Conservation (phyloP, 2,113 vertebrate genomes). For the Phrynosoma platyrhinos region DNA sequence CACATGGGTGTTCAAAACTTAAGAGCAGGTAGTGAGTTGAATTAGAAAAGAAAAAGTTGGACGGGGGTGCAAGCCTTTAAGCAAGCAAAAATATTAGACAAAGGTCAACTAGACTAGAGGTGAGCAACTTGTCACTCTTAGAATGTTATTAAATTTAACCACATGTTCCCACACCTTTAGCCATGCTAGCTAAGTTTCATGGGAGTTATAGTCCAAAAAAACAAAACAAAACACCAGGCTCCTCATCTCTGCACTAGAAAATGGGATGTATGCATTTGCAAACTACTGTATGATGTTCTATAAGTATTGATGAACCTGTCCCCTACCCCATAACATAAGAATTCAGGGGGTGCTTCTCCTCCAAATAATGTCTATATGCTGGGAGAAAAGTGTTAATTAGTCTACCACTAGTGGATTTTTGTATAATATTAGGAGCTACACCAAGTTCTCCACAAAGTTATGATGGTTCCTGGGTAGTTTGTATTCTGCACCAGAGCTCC, state of each 20-base stretch:
- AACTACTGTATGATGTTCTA: not conserved
- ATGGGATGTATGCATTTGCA: not conserved
- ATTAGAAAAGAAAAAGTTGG: not conserved
- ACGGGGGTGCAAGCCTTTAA: not conserved
- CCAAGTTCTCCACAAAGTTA: slow-evolving; percentile 21
- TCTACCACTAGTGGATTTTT: not conserved
- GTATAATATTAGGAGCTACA: slow-evolving; percentile 34
- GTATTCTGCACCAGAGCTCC: not conserved
- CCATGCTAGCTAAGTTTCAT: not conserved
- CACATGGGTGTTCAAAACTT: slow-evolving; percentile 12
- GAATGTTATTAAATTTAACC: not conserved
- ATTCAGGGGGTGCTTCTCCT: not conserved
- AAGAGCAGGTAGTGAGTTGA: slow-evolving; percentile 15
- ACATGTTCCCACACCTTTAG: not conserved
- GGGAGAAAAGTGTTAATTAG: not conserved
- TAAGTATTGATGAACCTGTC: not conserved
- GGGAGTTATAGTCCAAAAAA: not conserved
- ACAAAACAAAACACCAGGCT: not conserved
- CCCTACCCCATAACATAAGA: not conserved
- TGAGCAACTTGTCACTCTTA: not conserved
- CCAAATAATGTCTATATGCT: not conserved
- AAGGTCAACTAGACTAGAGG: not conserved
- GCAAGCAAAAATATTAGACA: not conserved
- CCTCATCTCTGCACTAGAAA: not conserved
- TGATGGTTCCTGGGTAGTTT: not conserved